Base-by-base conservation (phyloP, 2,797 vertebrate genomes). In the Propithecus perrieri region DNA sequence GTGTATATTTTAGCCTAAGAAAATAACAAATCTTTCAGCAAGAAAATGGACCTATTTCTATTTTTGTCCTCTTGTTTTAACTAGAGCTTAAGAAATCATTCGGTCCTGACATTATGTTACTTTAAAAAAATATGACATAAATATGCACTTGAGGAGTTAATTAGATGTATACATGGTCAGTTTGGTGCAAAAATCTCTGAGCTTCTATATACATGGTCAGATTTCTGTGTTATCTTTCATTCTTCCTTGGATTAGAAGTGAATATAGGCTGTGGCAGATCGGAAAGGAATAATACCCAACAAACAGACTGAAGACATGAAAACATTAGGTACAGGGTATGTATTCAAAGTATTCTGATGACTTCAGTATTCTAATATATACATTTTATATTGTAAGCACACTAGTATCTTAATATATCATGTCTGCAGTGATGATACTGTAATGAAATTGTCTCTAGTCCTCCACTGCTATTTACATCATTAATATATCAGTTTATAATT, bases 61-160 rank as follows among this genome's bases (percentile, higher is more conserved):
- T 57, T 95, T 93, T 96, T 92, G 50, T 72, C 28, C 13, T 63
- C 14, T 6, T 63, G 7, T 86, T 96, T 95, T n/a, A 95, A 89
- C 28, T 9, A 95, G 13, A 72, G 71, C 24, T 22, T 48, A 63
- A 11, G 20, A 35, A 38, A 80, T 78, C 24, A 79, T 93, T 72
- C 85, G 1, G 2, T 4, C 11, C 8, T 85, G 5, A 91, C 20
- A 91, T 57, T 81, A 74, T 79, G 17, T 10, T 87, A 55, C 0
- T 59, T 59, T 11, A 50, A 65, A n/a, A 74, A 33, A 94, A 63
- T 78, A 7, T 92, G n/a, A 55, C 28, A 61, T 76, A 69, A 96
- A 72, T 92, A 85, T 85, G 2, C 9, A 83, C 38, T 87, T 55
- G 53, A 86, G 17, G 5, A 59, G 10, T 35, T 78, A 80, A 92